phyloP scores from a whole-genome alignment of 2,888 invertebrate species.

The Dolomedes plantarius region DNA sequence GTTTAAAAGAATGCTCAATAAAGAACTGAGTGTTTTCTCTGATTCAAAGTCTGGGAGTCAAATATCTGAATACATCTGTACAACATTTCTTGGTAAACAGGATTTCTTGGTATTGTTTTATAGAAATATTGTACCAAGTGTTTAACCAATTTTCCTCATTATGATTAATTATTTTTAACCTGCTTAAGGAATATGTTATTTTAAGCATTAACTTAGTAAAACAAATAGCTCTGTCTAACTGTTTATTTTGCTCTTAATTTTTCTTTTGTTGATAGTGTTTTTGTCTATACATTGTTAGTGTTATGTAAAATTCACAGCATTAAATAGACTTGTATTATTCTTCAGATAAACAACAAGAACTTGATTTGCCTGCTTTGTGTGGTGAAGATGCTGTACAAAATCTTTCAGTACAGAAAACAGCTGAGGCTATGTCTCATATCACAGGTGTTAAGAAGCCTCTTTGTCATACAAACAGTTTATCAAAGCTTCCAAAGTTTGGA shows the following conservation, averaged over 20 bases:
- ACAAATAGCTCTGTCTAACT: no score
- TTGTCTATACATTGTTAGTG: no score
- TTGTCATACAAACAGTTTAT: constrained; percentile 75
- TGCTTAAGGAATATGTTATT: no score
- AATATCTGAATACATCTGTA: constrained; percentile 99
- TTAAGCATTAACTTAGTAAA: no score
- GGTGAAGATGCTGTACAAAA: constrained; percentile 25
- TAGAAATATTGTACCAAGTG: no score
- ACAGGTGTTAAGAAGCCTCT: constrained; percentile 88
- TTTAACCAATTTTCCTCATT: no score
- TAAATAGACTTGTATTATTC: constrained; percentile 71
- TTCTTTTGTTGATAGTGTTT: no score
- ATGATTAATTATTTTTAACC: no score
- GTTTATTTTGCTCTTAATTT: no score
- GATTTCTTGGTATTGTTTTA: not conserved
- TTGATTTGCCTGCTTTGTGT: constrained; percentile 82
- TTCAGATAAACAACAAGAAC: constrained; percentile 97
- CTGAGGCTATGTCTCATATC: constrained; percentile 85
- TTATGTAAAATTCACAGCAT: no score
- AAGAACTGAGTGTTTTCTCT: constrained; percentile 98
- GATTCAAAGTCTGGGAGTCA: constrained; percentile 99
- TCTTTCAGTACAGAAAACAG: not conserved
- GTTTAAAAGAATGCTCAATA: constrained; percentile 99
- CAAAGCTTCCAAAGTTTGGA: constrained; percentile 92
- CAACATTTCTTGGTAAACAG: constrained; percentile 97